These are phyloP conservation scores for Pogoniulus pusillus DNA, from an alignment of 2,797 vertebrate genomes.

Conservation along the genomic window DNA sequence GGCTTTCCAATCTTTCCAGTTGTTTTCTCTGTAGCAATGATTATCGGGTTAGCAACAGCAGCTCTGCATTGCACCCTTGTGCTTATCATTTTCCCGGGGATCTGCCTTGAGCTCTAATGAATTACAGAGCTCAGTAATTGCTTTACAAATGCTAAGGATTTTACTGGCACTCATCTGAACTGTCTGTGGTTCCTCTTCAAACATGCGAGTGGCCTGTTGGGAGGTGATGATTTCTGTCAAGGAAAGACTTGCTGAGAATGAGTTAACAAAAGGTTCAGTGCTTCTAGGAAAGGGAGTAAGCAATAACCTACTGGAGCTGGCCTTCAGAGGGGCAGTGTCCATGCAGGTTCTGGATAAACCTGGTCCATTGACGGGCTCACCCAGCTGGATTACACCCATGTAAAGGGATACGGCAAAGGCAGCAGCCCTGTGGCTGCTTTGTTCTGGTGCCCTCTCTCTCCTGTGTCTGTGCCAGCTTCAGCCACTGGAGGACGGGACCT, in stretches of 20 bases:
- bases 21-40: neutral
- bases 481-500: neutral
- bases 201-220: neutral
- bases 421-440: neutral
- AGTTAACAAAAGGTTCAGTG: neutral
- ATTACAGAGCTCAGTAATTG: constrained; percentile 15
- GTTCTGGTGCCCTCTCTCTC: neutral
- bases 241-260: neutral
- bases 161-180: neutral
- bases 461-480: neutral
- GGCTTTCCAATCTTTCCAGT: neutral
- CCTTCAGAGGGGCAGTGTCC: neutral
- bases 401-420: neutral
- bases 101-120: constrained; percentile 2
- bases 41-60: neutral
- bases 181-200: neutral
- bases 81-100: constrained; percentile 17
- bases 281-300: neutral
- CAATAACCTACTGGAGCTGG: neutral
- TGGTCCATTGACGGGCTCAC: neutral
- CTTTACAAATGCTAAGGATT: neutral
- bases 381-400: neutral
- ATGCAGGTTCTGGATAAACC: neutral
- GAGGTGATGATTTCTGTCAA: neutral
- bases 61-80: neutral